phyloP scores from a whole-genome alignment of 2,113 vertebrate genomes.

The Grus americana region DNA sequence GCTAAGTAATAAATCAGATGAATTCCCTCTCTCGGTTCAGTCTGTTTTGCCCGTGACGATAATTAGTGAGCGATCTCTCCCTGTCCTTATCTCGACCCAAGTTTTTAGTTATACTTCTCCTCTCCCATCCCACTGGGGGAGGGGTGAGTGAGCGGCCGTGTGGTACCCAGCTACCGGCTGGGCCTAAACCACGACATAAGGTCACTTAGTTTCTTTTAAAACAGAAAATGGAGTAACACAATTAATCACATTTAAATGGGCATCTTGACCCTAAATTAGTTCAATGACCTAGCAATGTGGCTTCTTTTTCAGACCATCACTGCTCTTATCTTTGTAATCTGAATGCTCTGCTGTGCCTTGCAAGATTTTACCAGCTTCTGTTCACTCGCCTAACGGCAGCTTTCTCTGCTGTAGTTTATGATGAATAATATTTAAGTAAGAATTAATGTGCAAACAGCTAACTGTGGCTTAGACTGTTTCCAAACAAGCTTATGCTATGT shows the following conservation, averaged over 20 bases:
- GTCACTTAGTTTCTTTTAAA: background rate
- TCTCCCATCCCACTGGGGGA: too few species aligned
- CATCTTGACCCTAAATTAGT: background rate
- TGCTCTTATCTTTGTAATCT: background rate
- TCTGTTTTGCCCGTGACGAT: too few species aligned
- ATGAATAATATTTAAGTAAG: background rate
- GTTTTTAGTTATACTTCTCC: too few species aligned
- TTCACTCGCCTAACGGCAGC: background rate
- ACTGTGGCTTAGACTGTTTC: background rate
- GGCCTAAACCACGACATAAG: too few species aligned
- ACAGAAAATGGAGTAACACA: background rate
- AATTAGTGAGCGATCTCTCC: too few species aligned
- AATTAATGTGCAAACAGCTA: background rate
- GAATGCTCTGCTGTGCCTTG: background rate
- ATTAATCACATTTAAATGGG: background rate
- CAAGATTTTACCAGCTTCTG: background rate
- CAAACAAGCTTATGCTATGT: background rate
- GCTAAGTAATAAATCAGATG: too few species aligned
- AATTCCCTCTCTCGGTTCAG: too few species aligned
- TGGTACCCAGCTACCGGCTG: too few species aligned
- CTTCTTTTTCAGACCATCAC: background rate
- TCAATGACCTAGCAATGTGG: background rate
- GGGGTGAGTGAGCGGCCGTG: too few species aligned
- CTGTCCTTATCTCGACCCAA: too few species aligned
- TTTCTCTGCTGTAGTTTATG: background rate